Evolutionary conservation across 2,797 vertebrate species (phyloP), one percentile per base, ranked within the genome.

Genomic region (Melanotaenia boesemani): DNA sequence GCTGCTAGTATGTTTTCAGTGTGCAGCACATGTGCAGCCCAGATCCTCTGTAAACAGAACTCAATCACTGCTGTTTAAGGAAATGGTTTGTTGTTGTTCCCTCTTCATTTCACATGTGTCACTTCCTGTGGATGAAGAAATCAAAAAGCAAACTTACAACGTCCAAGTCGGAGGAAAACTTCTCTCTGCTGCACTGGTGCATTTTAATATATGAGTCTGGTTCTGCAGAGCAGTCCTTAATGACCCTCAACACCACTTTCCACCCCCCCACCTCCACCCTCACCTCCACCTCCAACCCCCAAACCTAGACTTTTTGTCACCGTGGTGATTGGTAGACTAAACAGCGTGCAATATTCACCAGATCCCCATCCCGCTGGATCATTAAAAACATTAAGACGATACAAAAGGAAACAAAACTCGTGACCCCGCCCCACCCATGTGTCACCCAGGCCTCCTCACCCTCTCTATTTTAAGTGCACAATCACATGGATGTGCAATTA

Each of bases 321-420:
- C 96, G 93, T 86, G 80, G 77, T 96, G 96, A 97, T 96, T 91
- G 90, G 95, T 97, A 97, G 96, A 97, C 97, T 97, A 97, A 98
- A 97, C 97, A 97, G 93, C 88, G 7, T 67, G 85, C 92, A 94
- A 91, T 86, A 89, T 82, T 94, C 94, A 92, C 92, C 93, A 93
- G 93, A 91, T 82, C 88, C 87, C 78, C 85, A 64, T 67, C 78
- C 84, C 83, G 63, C 82, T 64, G 89, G 84, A 72, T 91, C 84
- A 75, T 92, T 92, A 87, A 85, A 55, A 82, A 91, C 85, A 89
- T 91, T 84, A 85, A 83, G 63, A 79, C 90, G 72, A 85, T 84
- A 72, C 86, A 81, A 80, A 90, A 64, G 81, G 77, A 81, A 87
- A 80, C 76, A 82, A 80, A 88, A 75, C 76, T 68, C 0, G 26